Evolutionary conservation across 2,888 invertebrate genomes (phyloP).

Genomic region (Chalcosyrphus nemorum): DNA sequence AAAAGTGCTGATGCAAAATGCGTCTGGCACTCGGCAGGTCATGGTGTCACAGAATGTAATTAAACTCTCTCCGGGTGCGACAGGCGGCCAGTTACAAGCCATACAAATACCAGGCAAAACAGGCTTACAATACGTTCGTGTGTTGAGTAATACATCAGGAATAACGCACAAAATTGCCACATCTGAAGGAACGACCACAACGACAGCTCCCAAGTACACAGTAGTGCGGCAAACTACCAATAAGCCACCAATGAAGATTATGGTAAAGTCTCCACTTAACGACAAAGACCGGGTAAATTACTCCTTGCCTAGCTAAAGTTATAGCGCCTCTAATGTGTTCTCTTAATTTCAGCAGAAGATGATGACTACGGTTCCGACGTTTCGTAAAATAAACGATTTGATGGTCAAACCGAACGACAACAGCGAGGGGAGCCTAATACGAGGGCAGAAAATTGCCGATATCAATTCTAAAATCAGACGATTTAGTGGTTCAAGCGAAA

Average conservation of each 20-base stretch:
- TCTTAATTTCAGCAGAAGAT: conserved; percentile 73
- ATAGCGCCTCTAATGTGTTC: conserved; percentile 13
- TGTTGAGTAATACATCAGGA: conserved; percentile 83
- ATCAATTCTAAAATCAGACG: conserved; percentile 78
- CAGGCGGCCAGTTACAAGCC: conserved; percentile 76
- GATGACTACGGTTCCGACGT: conserved; percentile 75
- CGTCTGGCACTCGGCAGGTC: conserved; percentile 77
- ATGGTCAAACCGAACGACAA: conserved; percentile 17
- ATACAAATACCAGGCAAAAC: conserved; percentile 79
- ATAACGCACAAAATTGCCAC: conserved; percentile 35
- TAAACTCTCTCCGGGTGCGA: conserved; percentile 75
- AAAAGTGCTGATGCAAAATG: conserved; percentile 77
- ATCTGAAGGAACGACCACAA: conserved; percentile 8
- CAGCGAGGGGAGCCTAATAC: conserved; percentile 49
- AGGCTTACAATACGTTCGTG: conserved; percentile 86
- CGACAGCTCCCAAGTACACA: conserved; percentile 75
- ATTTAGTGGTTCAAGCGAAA: conserved; percentile 71
- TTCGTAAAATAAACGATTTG: conserved; percentile 75
- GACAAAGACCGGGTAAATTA: conserved; percentile 73
- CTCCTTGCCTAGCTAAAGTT: background rate
- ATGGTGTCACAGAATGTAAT: conserved; percentile 79
- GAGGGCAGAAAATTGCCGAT: conserved; percentile 78
- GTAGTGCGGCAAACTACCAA: conserved; percentile 75
- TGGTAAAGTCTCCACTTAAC: conserved; percentile 75
- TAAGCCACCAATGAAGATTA: conserved; percentile 72